These are phyloP conservation scores for Plestiodon gilberti DNA, from an alignment of 2,113 vertebrate genomes.

Conservation along the genomic window DNA sequence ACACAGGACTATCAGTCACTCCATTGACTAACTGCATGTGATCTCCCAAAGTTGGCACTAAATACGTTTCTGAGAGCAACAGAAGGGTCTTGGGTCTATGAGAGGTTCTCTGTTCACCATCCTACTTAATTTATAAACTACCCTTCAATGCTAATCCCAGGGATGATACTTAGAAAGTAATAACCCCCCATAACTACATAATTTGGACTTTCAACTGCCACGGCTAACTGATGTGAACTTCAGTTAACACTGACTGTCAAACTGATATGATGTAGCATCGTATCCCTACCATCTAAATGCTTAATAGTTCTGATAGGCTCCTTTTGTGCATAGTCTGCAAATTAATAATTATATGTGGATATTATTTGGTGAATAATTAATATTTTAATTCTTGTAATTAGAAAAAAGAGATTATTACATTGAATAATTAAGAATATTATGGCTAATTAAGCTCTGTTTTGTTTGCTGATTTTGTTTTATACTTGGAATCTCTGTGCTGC, in stretches of 20 bases:
- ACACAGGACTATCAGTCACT: not conserved
- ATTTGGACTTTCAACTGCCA: slow-evolving; percentile 2
- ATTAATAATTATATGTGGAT: slow-evolving; percentile 15
- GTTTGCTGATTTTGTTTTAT: slow-evolving; percentile 18
- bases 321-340: not conserved
- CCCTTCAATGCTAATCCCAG: not conserved
- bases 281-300: not conserved
- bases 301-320: not conserved
- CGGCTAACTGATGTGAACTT: not conserved
- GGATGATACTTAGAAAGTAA: not conserved
- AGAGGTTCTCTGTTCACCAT: too few species aligned
- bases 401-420: not conserved
- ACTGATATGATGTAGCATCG: not conserved
- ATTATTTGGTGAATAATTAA: slow-evolving; percentile 30
- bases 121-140: not conserved
- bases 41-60: not conserved
- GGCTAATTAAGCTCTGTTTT: slow-evolving; percentile 8
- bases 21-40: not conserved
- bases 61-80: not conserved
- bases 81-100: not conserved
- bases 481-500: not conserved
- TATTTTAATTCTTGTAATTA: slow-evolving; percentile 38
- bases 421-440: slow-evolving; percentile 35
- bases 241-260: not conserved
- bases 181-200: not conserved